Evolutionary conservation across 2,888 invertebrate species (phyloP).

Genomic region (Junonia oenone): DNA sequence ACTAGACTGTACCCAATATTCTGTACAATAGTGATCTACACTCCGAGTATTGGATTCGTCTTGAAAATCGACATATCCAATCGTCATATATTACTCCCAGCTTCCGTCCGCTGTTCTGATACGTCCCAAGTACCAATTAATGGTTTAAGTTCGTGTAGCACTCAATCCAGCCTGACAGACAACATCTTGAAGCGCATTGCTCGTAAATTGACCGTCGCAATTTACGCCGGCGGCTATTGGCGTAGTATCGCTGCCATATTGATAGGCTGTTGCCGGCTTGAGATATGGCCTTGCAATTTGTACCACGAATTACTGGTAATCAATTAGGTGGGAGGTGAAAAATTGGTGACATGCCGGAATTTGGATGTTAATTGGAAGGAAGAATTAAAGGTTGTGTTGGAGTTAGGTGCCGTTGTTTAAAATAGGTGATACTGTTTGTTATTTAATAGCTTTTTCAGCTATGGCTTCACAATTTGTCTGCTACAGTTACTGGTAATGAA

Average conservation of each 20-base stretch:
- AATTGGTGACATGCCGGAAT: slow-evolving; percentile 10
- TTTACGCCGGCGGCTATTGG: slow-evolving; percentile 35
- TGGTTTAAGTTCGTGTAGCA: slow-evolving; percentile 18
- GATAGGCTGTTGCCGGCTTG: slow-evolving; percentile 69
- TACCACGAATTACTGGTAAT: slow-evolving; percentile 43
- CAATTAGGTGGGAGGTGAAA: slow-evolving; percentile 38
- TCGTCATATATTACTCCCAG: not conserved
- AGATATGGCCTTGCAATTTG: slow-evolving; percentile 62
- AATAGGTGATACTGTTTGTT: no score
- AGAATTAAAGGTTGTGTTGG: not conserved
- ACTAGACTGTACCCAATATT: not conserved
- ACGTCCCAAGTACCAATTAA: slow-evolving; percentile 15
- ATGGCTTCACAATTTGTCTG: no score
- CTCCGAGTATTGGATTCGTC: not conserved
- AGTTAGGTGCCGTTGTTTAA: no score
- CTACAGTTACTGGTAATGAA: no score
- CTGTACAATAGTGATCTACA: not conserved
- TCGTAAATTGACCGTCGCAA: slow-evolving; percentile 39
- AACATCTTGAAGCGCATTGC: slow-evolving; percentile 29
- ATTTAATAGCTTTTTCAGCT: no score
- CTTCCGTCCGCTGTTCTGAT: not conserved
- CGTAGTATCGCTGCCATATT: slow-evolving; percentile 50
- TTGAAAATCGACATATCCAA: not conserved
- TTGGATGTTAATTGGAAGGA: not conserved
- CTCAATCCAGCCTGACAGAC: slow-evolving; percentile 33